phyloP scores from a whole-genome alignment of 2,888 invertebrate genomes.

The Hesperia comma region DNA sequence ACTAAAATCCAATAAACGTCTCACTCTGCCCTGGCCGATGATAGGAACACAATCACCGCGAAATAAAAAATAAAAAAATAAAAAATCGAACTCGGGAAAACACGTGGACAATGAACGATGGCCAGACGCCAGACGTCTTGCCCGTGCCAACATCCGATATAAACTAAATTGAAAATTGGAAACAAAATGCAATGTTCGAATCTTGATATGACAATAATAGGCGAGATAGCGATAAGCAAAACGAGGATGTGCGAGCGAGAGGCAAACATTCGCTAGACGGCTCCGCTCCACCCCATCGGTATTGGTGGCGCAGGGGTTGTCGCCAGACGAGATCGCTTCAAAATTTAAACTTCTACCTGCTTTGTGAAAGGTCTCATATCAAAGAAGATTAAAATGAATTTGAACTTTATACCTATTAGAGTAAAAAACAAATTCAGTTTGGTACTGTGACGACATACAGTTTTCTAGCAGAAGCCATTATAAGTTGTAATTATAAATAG shows the following conservation, averaged over 20 bases:
- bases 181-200: slow-evolving; percentile 82
- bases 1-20: slow-evolving; percentile 51
- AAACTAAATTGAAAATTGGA: slow-evolving; percentile 84
- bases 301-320: slow-evolving; percentile 78
- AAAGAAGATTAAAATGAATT: slow-evolving; percentile 49
- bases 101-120: slow-evolving; percentile 72
- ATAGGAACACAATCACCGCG: slow-evolving; percentile 49
- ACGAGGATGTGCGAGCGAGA: slow-evolving; percentile 60
- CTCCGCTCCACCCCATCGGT: slow-evolving; percentile 78
- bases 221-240: slow-evolving; percentile 72
- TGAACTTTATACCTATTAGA: slow-evolving; percentile 56
- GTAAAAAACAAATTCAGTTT: slow-evolving; percentile 50
- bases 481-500: slow-evolving; percentile 81
- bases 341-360: slow-evolving; percentile 77
- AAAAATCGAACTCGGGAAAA: slow-evolving; percentile 55
- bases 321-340: slow-evolving; percentile 76
- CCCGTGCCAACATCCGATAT: slow-evolving; percentile 81
- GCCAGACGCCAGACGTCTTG: slow-evolving; percentile 76
- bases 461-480: slow-evolving; percentile 54
- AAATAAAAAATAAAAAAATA: slow-evolving; percentile 50
- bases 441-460: slow-evolving; percentile 52
- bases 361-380: slow-evolving; percentile 55
- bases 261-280: slow-evolving; percentile 60
- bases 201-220: slow-evolving; percentile 83
- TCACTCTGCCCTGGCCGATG: slow-evolving; percentile 46